Evolutionary conservation across 2,888 invertebrate species (phyloP).

Genomic region (Drosophila ustulata): DNA sequence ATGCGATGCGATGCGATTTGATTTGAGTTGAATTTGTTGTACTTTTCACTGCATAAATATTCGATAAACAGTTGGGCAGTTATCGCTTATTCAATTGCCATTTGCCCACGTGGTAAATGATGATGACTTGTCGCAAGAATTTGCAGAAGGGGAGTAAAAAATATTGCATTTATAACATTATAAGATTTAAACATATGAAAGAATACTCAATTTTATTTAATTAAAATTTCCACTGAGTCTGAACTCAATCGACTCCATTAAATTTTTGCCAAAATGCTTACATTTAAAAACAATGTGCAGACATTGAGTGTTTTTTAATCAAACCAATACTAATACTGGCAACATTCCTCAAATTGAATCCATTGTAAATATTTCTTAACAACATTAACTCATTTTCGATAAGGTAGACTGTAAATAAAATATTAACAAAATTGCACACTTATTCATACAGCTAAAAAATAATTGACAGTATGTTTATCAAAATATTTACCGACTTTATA

Average conservation of each 20-base stretch:
- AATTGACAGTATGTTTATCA: not conserved
- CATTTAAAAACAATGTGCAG: not conserved
- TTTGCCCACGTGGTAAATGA: constrained; percentile 1
- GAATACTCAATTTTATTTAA: too few relatives aligned
- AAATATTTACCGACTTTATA: not conserved
- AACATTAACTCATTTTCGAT: too few relatives aligned
- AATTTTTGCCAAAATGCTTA: too few relatives aligned
- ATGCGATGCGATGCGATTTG: constrained; percentile 9
- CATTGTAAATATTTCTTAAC: too few relatives aligned
- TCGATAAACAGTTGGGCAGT: constrained; percentile 27
- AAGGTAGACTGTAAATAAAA: too few relatives aligned
- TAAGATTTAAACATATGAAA: too few relatives aligned
- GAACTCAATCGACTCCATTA: too few relatives aligned
- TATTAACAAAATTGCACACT: not conserved
- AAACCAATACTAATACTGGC: not conserved
- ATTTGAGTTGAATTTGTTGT: constrained; percentile 13
- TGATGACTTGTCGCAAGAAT: not conserved
- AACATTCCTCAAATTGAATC: too few relatives aligned
- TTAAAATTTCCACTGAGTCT: too few relatives aligned
- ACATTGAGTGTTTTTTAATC: not conserved
- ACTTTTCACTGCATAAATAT: constrained; percentile 32
- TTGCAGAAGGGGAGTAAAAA: not conserved
- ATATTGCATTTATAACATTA: too few relatives aligned
- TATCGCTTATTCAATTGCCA: constrained; percentile 9
- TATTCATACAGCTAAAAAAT: not conserved